Evolutionary conservation across 2,888 invertebrate species (phyloP).

Genomic region (Eulithis testata): DNA sequence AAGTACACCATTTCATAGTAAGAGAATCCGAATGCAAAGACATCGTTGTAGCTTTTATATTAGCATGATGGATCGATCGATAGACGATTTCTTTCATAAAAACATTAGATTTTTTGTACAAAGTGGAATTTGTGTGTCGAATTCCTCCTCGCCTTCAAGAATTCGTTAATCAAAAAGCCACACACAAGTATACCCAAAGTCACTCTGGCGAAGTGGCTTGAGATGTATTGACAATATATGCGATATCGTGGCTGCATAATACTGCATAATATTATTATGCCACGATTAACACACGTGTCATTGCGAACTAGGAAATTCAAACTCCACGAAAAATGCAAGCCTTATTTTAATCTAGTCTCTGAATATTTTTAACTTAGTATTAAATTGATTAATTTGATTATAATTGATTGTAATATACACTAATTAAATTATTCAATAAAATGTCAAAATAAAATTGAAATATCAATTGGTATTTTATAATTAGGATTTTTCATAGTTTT

Average conservation of each 20-base stretch:
- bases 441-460: slow-evolving; percentile 8
- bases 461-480: slow-evolving; percentile 6
- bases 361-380: slow-evolving; percentile 25
- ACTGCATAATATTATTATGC: too few species aligned
- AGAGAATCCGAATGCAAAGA: not conserved
- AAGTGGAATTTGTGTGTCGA: too few species aligned
- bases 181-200: too few species aligned
- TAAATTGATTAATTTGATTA: not conserved
- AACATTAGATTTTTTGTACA: too few species aligned
- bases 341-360: slow-evolving; percentile 37
- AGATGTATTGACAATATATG: too few species aligned
- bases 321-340: slow-evolving; percentile 21
- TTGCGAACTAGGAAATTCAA: not conserved
- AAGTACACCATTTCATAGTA: slow-evolving; percentile 3
- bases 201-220: too few species aligned
- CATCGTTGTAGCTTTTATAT: not conserved
- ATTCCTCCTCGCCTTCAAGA: too few species aligned
- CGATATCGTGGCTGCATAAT: too few species aligned
- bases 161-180: too few species aligned
- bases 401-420: not conserved
- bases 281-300: too few species aligned
- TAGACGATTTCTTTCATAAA: too few species aligned
- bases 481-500: slow-evolving; percentile 11
- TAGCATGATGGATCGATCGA: too few species aligned
- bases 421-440: slow-evolving; percentile 12